Base-by-base conservation (phyloP, 2,113 vertebrate species). In the Passer domesticus region DNA sequence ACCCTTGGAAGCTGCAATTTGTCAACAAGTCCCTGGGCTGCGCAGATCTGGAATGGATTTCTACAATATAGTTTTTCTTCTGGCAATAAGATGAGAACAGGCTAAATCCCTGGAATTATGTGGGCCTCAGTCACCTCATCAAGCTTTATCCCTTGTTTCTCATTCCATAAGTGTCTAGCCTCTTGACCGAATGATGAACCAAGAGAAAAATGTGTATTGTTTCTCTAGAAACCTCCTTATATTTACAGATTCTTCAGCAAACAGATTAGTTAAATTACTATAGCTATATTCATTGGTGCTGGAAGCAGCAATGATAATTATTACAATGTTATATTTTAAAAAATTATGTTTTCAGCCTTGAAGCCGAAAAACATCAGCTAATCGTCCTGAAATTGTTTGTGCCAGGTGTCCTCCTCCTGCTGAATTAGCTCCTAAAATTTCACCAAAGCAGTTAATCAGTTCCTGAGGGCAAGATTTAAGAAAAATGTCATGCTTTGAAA, bases 61-160 rank as follows among this genome's bases (percentile, higher is more conserved):
- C 28, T 66, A 11, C 37, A 7, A 90, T 47, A 62, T 8, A 80
- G 67, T 91, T 92, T 80, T 33, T 92, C 7, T 39, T 62, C 43
- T 76, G 19, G 30, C 9, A 58, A 63, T 77, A 80, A 90, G 3
- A 69, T 67, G 33, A 23, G 33, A 87, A 56, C 55, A 74, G 50
- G 19, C 37, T 50, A 95, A 94, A 95, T 87, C 63, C 74, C 50
- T 86, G 43, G 75, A 95, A 90, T 95, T 95, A 94, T 47, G 58
- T 66, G 11, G 17, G 35, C 5, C 13, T 91, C 89, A 84, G 62
- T 63, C 81, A 92, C 70, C 85, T 91, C 82, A 91, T 89, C 59
- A 79, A 67, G 63, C 43, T 92, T 89, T 80, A 94, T 91, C 50
- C 55, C 39, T 53, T 87, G 30, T 87, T 95, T 92, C 25, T 91